Percentiles rank a stretch among this genome's conserved stretches.
These are phyloP conservation scores for Thysanoteuthis rhombus DNA, from an alignment of 2,888 invertebrate species.

Conservation along the genomic window DNA sequence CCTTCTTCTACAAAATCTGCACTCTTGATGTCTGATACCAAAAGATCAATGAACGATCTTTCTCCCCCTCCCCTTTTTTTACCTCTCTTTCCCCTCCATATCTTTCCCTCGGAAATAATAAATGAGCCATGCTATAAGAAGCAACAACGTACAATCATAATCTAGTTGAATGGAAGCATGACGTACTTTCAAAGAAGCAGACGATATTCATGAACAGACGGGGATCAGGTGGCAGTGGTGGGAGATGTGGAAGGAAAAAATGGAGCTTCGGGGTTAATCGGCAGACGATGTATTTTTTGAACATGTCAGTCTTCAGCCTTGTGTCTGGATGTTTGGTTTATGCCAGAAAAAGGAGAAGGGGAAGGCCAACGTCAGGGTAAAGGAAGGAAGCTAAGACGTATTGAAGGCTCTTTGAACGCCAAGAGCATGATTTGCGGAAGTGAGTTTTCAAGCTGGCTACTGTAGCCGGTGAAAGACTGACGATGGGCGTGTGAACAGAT, in stretches of 20 bases:
- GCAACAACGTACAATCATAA: not conserved
- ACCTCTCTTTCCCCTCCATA: not conserved
- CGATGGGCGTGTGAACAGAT: not conserved
- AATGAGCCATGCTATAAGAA: not conserved
- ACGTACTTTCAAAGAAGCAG: slow-evolving; percentile 12
- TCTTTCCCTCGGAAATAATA: not conserved
- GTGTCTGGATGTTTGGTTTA: not conserved
- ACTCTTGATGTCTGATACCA: not conserved
- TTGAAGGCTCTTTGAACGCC: not conserved
- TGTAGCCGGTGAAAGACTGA: not conserved
- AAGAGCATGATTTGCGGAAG: not conserved
- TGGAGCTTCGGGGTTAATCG: not conserved
- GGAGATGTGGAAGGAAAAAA: not conserved
- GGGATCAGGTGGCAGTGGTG: not conserved
- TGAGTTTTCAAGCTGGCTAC: not conserved
- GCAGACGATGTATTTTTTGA: not conserved
- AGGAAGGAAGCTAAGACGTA: not conserved
- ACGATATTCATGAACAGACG: not conserved
- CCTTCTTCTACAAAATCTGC: no score
- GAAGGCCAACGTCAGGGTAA: not conserved
- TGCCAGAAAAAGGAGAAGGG: not conserved
- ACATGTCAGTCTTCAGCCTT: not conserved
- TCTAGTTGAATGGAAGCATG: not conserved
- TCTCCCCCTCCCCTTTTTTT: not conserved
- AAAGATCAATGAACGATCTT: not conserved